Evolutionary conservation across 2,888 invertebrate genomes (phyloP), one percentile per base, ranked within the genome.

Genomic region (Apoda limacodes): DNA sequence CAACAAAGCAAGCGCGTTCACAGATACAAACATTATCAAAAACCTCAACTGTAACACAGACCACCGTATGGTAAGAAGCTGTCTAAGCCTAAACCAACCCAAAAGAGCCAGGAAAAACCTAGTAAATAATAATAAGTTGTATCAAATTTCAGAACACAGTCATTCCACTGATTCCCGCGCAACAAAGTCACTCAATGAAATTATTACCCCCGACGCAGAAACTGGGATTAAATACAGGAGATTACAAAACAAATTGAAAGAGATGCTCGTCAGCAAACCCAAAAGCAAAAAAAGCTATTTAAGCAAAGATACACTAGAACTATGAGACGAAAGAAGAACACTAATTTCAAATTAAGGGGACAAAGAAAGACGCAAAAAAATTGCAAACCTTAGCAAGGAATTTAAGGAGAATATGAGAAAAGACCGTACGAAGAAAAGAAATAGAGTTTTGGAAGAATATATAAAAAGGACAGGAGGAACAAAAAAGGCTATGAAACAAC

Each of bases 391-490:
- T 5, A 48, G 42, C 19, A 46, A 48, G 15, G 7, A 41, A 22
- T 44, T 45, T 1, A 37, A 22, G 9, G 20, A 31, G 24, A 38
- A 9, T 12, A 46, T 46, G 9, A 40, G 40, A 19, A 46, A 35
- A 25, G 43, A 45, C 12, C 21, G 34, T 4, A 32, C 34, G 25
- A 9, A 9, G 6, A 29, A 25, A 13, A 44, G 43, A 32, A 5
- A 23, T 4, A n/a, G 35, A 33, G 38, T 14, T 2, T 12, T 46
- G 13, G 40, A 43, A 42, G 9, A 33, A 12, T 12, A 30, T 10
- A 43, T 47, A 23, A 3, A 9, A 13, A 43, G 25, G 33, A 36
- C 45, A 20, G 46, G 47, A 19, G 46, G 44, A 5, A 34, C 28
- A 4, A 43, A 35, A 28, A 50, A 44, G 22, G 45, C 44, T 20